These are phyloP conservation scores for Xiphophorus couchianus DNA, from an alignment of 2,113 vertebrate species.

Conservation along the genomic window DNA sequence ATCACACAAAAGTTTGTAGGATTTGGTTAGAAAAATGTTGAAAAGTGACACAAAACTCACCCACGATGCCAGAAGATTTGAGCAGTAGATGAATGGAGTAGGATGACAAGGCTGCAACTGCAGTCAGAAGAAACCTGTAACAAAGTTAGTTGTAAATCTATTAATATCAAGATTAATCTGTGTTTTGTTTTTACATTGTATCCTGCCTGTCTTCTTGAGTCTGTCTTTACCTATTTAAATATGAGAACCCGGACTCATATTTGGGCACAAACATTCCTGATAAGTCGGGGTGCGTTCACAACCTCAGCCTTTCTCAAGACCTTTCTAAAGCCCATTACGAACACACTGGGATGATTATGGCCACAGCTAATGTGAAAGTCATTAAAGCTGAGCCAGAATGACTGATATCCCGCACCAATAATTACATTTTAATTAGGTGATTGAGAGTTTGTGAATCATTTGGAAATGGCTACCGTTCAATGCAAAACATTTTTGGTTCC, in stretches of 20 bases:
- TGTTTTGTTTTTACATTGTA: background rate
- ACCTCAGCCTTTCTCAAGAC: slow-evolving; percentile 38
- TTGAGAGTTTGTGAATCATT: no score
- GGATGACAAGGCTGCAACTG: slow-evolving; percentile 88
- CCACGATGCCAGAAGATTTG: slow-evolving; percentile 93
- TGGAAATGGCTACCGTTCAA: background rate
- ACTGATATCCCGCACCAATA: background rate
- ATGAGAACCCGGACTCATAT: background rate
- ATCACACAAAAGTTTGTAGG: no score
- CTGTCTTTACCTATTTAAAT: background rate
- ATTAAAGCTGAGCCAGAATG: background rate
- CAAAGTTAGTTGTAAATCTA: background rate
- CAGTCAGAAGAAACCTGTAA: slow-evolving; percentile 89
- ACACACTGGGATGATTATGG: slow-evolving; percentile 5
- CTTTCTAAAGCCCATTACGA: slow-evolving; percentile 1
- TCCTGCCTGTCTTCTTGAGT: background rate
- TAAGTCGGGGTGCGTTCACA: slow-evolving; percentile 15
- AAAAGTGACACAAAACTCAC: slow-evolving; percentile 76
- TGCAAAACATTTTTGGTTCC: background rate
- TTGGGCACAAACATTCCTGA: slow-evolving; percentile 22
- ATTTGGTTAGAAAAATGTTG: background rate
- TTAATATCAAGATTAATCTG: background rate
- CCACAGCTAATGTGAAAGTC: background rate
- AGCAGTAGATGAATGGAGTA: slow-evolving; percentile 97
- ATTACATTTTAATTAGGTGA: no score